Conservation (phyloP, 2,113 vertebrate genomes). For the Odontesthes bonariensis region DNA sequence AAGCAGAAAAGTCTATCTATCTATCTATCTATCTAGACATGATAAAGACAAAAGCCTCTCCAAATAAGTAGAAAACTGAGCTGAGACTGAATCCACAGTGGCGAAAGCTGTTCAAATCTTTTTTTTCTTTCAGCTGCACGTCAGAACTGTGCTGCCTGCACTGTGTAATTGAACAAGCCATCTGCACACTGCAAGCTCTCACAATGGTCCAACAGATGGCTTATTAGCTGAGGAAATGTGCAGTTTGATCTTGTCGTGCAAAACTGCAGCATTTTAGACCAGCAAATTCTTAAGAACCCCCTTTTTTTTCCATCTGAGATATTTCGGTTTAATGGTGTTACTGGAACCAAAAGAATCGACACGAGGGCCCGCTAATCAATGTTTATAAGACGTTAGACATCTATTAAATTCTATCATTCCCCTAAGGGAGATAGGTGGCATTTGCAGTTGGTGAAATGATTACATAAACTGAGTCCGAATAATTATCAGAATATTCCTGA, state of each 20-base stretch:
- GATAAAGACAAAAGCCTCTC: background rate
- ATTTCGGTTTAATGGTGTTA: constrained; percentile 20
- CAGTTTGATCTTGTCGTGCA: constrained; percentile 43
- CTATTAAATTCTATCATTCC: background rate
- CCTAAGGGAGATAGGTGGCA: background rate
- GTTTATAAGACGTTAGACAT: background rate
- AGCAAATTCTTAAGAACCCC: constrained; percentile 14
- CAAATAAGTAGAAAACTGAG: constrained; percentile 27
- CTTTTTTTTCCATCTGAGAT: constrained; percentile 18
- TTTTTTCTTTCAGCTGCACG: background rate
- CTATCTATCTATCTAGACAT: too few relatives aligned
- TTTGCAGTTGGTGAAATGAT: background rate
- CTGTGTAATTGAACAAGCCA: constrained; percentile 62
- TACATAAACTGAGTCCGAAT: too few relatives aligned
- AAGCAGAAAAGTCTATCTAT: background rate
- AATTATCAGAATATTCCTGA: too few relatives aligned
- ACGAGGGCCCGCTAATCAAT: background rate
- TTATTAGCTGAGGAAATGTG: constrained; percentile 59
- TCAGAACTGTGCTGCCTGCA: constrained; percentile 26
- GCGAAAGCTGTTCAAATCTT: constrained; percentile 25
- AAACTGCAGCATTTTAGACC: constrained; percentile 37
- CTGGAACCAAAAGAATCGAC: background rate
- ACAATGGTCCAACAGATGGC: constrained; percentile 64
- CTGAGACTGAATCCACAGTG: constrained; percentile 14
- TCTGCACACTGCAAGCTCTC: constrained; percentile 46